Evolutionary conservation across 2,888 invertebrate species (phyloP), one percentile per base, ranked within the genome.

Genomic region (Cephus runcator): DNA sequence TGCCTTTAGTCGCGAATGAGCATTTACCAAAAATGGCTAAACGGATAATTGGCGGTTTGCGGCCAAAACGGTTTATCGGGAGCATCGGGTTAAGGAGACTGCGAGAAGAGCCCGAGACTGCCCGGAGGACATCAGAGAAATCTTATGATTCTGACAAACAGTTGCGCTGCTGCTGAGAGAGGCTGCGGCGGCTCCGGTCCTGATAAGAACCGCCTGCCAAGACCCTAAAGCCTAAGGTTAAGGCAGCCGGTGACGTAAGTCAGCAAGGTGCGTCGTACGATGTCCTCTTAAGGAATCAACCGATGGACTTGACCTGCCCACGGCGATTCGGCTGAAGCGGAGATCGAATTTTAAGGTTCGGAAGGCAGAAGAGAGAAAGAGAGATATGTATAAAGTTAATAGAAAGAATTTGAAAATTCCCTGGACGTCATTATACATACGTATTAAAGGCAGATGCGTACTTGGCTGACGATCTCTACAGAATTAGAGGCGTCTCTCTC

Each of bases 231-330:
- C 6, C 15, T 56, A 56, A 56, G 56, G 56, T 56, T 56, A 56
- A 56, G 56, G 23, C 2, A 56, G 15, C 31, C 36, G 4, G 79
- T 81, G 80, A 82, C 80, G 82, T 81, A 77, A 78, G 79, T 71
- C 80, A 78, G 79, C 79, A 78, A 81, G 71, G 81, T 73, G 79
- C 73, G 76, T 75, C 69, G 34, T 69, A 15, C 77, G 76, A 77
- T 73, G 79, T 79, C 83, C 82, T 83, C 82, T 80, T 83, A 83
- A 81, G 83, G 83, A 78, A 81, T 81, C 77, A 34, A 78, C 77
- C 75, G 79, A 79, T 77, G 82, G 79, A 78, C 80, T 78, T 80
- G 76, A 77, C 76, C 83, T 81, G 81, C 83, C 83, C 80, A 83
- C 82, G 81, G 80, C 79, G 69, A 23, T 56, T 56, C 23, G 56